A percentile compares a stretch with the other conserved stretches of the same genome.
phyloP scores from a whole-genome alignment of 2,113 vertebrate species.

The Pachycephala philippinensis region DNA sequence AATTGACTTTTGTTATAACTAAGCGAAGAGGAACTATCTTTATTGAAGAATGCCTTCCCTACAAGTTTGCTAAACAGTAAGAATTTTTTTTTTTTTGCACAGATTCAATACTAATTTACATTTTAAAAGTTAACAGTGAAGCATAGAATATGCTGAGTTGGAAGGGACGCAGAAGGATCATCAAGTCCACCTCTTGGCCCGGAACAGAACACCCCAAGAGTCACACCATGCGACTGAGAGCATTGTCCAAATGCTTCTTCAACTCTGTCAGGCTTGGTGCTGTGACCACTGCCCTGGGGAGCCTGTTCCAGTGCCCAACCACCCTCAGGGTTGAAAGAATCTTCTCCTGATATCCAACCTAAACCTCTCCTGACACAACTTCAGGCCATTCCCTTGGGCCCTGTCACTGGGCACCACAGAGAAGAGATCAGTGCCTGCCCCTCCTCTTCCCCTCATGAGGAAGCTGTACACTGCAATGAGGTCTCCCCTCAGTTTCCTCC shows the following conservation, averaged over 20 bases:
- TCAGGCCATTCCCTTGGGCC: accelerated
- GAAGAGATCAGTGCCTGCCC: background rate
- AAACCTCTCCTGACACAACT: accelerated
- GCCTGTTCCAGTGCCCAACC: background rate
- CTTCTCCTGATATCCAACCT: background rate
- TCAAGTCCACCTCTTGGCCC: background rate
- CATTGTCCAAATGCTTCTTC: background rate
- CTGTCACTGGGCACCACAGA: background rate
- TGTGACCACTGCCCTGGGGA: background rate
- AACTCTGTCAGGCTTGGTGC: background rate
- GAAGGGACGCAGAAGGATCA: background rate
- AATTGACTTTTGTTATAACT: background rate
- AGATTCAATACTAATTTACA: background rate
- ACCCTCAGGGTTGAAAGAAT: background rate
- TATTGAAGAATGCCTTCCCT: background rate
- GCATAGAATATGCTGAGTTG: background rate
- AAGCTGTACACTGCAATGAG: accelerated
- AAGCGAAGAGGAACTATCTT: background rate
- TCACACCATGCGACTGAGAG: background rate
- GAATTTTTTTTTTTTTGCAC: background rate
- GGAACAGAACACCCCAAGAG: background rate
- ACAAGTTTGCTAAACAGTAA: background rate
- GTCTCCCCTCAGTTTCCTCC: background rate
- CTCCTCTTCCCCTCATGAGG: accelerated
- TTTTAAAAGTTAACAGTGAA: background rate